Evolutionary conservation across 2,113 vertebrate genomes (phyloP).

Genomic region (Oncorhynchus kisutch): DNA sequence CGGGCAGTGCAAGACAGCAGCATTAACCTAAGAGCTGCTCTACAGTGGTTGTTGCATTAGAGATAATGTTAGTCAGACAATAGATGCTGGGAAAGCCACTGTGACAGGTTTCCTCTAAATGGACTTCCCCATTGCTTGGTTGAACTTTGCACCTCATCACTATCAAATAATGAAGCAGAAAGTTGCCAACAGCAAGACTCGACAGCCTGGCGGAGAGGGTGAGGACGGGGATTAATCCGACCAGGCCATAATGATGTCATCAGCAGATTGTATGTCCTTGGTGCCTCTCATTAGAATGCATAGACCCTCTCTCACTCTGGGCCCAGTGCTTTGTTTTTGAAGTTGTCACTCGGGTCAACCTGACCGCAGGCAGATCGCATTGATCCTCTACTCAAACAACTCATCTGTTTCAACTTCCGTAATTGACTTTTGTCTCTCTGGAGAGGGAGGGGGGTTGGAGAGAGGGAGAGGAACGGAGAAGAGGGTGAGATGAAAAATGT

Average conservation of each 20-base stretch:
- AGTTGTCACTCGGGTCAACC: conserved; percentile 1
- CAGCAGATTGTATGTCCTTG: conserved; percentile 33
- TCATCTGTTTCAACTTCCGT: conserved; percentile 10
- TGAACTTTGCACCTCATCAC: conserved; percentile 34
- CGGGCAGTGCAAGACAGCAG: background rate
- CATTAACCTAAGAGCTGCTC: conserved; percentile 38
- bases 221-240: conserved; percentile 16
- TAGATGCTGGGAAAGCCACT: background rate
- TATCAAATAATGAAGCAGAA: conserved; percentile 53
- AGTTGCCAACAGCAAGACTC: conserved; percentile 41
- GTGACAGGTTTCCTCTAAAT: conserved; percentile 50
- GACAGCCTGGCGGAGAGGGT: conserved; percentile 24
- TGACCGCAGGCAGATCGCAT: background rate
- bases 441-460: background rate
- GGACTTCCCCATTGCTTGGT: conserved; percentile 39
- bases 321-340: background rate
- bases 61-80: conserved; percentile 46
- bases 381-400: conserved; percentile 1
- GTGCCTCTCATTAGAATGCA: conserved; percentile 42
- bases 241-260: conserved; percentile 35
- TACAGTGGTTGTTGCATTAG: conserved; percentile 19
- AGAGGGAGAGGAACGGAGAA: background rate
- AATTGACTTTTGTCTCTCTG: conserved; percentile 14
- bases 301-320: background rate
- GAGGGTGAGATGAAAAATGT: background rate